These are phyloP conservation scores for Mormyrops boulengeri DNA, from an alignment of 2,797 vertebrate genomes.

Conservation along the genomic window DNA sequence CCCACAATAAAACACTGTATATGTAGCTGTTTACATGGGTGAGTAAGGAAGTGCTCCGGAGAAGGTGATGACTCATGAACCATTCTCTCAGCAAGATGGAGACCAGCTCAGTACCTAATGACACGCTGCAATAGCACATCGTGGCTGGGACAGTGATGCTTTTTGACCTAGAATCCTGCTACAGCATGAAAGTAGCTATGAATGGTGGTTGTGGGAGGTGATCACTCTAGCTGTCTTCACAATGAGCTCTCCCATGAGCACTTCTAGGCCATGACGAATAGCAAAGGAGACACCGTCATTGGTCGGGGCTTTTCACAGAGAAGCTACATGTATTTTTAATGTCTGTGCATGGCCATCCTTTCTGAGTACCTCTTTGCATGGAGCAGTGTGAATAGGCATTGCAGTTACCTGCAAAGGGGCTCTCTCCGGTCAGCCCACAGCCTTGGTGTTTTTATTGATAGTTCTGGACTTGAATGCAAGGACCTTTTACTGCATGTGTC, in stretches of 20 bases:
- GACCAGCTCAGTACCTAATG: background rate
- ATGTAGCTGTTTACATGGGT: background rate
- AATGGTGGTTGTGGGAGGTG: background rate
- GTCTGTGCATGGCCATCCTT: slow-evolving; percentile 3
- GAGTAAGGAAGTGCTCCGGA: background rate
- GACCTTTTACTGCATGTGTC: background rate
- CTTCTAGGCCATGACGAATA: slow-evolving; percentile 38
- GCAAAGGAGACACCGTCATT: slow-evolving; percentile 40
- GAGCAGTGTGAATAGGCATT: slow-evolving; percentile 52
- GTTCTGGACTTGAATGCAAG: background rate
- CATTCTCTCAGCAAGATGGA: background rate
- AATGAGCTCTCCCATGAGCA: slow-evolving; percentile 47
- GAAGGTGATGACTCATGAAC: background rate
- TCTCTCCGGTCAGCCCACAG: background rate
- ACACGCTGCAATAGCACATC: background rate
- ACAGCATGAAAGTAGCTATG: background rate
- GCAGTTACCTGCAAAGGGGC: background rate
- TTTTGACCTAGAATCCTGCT: background rate
- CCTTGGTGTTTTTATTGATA: background rate
- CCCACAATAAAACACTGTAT: background rate
- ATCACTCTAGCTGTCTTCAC: slow-evolving; percentile 36
- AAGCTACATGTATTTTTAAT: slow-evolving; percentile 60
- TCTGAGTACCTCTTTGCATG: background rate
- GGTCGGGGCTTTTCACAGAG: slow-evolving; percentile 43
- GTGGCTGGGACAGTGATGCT: background rate